Evolutionary conservation across 2,888 invertebrate species (phyloP), one percentile per base, ranked within the genome.

Genomic region (Dioctria linearis): DNA sequence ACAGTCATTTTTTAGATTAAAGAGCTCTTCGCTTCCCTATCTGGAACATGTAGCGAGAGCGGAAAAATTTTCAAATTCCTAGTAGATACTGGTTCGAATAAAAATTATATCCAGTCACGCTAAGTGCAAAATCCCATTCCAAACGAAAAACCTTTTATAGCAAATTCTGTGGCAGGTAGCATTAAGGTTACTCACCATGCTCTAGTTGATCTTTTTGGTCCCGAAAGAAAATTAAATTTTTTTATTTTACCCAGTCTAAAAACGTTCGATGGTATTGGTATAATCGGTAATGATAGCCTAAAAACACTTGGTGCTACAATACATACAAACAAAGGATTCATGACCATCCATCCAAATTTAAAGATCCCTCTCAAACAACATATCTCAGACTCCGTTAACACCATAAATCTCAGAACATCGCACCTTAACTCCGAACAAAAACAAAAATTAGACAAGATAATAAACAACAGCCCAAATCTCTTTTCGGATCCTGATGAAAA

Each of bases 211-310:
- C 3, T 66, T 40, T n/a, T n/a, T n/a, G n/a, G n/a, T n/a, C n/a
- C 42, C 3, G 65, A 66, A 11, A 3, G n/a, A n/a, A 66, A 66
- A 66, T 42, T 66, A 66, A 66, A 66, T 3, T 66, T 66, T 42
- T 42, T 66, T 5, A 66, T 42, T 42, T 9, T 66, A 8, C 65
- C 65, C 25, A 61, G 13, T 61, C 25, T 61, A 4, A 13, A 4
- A 5, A 13, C 13, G 2, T 61, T 61, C 8, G 61, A 61, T 25
- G 61, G 61, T n/a, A n/a, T n/a, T n/a, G n/a, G n/a, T 5, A 61
- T 61, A 4, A 61, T 61, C 4, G 61, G 61, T 4, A 61, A 61
- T 6, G 61, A 61, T 25, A 61, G 61, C 25, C 13, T 61, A 5
- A 61, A 61, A 61, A 3, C 11, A 6, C 61, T 61, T 25, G 6